Evolutionary conservation across 2,797 vertebrate species (phyloP).

Genomic region (Pteropus rufus): DNA sequence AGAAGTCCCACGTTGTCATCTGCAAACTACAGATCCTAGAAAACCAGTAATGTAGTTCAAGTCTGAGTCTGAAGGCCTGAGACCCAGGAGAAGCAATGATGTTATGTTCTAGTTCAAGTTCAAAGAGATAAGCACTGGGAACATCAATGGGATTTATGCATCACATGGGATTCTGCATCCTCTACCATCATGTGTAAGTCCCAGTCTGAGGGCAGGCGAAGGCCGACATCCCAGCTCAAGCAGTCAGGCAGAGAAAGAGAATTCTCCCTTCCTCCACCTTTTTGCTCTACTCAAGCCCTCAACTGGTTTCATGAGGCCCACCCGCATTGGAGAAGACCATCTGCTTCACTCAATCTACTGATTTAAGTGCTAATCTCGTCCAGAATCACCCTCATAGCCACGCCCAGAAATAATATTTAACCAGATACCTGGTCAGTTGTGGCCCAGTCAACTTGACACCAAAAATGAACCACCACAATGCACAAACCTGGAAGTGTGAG

Average conservation of each 20-base stretch:
- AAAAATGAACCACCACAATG: background rate
- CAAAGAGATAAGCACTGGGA: background rate
- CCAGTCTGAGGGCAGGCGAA: background rate
- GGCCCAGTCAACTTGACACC: background rate
- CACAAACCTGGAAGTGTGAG: background rate
- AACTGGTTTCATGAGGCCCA: accelerated
- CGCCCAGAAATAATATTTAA: background rate
- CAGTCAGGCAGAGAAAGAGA: background rate
- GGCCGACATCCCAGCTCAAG: background rate
- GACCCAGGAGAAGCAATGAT: background rate
- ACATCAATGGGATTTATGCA: background rate
- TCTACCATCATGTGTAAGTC: background rate
- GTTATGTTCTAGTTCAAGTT: background rate
- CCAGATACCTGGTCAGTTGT: background rate
- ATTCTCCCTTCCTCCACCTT: background rate
- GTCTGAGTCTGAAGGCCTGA: background rate
- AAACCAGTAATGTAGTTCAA: background rate
- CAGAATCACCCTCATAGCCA: background rate
- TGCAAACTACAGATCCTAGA: background rate
- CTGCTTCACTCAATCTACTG: background rate
- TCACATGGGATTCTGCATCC: background rate
- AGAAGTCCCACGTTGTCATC: background rate
- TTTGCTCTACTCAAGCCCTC: background rate
- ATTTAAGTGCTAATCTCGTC: background rate
- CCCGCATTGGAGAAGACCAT: accelerated